Conservation (phyloP, 2,113 vertebrate species). For the Suncus etruscus region DNA sequence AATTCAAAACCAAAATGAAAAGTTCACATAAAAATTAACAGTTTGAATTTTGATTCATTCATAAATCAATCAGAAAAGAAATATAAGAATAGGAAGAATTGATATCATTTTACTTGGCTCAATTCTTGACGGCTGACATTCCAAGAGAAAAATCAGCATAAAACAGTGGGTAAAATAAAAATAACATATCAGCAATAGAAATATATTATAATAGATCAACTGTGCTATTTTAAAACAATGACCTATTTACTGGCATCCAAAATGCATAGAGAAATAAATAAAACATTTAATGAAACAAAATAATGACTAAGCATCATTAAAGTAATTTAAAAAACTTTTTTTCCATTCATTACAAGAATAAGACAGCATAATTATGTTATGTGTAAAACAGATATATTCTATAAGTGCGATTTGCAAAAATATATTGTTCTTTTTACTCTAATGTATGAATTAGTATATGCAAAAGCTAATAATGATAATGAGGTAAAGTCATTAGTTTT, state of each 20-base stretch:
- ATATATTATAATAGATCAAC: background rate
- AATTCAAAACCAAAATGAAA: constrained; percentile 44
- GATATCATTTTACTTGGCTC: background rate
- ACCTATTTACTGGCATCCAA: background rate
- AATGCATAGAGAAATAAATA: constrained; percentile 9
- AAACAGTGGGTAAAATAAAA: background rate
- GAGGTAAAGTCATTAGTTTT: background rate
- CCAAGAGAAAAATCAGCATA: background rate
- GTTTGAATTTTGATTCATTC: background rate
- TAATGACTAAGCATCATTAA: constrained; percentile 14
- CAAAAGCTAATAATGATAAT: background rate
- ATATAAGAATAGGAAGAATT: background rate
- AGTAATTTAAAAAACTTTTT: constrained; percentile 36
- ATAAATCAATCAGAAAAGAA: constrained; percentile 1
- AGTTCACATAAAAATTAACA: background rate
- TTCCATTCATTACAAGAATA: background rate
- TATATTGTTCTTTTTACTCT: background rate
- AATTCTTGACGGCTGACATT: background rate
- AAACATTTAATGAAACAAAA: constrained; percentile 28
- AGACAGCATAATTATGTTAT: background rate
- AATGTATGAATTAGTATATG: background rate
- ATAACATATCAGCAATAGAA: background rate
- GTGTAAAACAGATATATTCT: background rate
- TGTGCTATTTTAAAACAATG: constrained; percentile 6
- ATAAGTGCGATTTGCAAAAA: background rate